A percentile compares a stretch with the other conserved stretches of the same genome.
Evolutionary conservation across 2,797 vertebrate species (phyloP).

Genomic region (Sebastiscus tertius): DNA sequence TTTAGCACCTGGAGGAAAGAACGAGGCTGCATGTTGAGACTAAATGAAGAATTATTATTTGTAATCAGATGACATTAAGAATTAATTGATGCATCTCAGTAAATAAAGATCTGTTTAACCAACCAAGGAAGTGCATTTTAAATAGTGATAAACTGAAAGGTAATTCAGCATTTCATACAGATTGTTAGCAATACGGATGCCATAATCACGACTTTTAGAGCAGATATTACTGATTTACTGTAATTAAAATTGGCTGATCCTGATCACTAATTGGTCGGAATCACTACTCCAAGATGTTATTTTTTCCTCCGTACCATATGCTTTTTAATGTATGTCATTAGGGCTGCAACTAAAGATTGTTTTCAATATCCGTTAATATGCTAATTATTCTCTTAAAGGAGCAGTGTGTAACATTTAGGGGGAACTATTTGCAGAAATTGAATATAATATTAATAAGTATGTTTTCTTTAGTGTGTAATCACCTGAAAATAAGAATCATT

Average conservation of each 20-base stretch:
- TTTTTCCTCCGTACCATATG: background rate
- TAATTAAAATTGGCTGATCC: background rate
- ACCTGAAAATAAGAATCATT: too few species aligned
- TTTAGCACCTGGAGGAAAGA: background rate
- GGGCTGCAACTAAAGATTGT: background rate
- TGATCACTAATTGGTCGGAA: background rate
- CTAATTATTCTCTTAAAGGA: too few species aligned
- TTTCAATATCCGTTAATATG: too few species aligned
- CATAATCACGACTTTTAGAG: background rate
- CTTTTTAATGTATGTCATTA: background rate
- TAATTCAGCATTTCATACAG: background rate
- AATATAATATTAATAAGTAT: fast-evolving
- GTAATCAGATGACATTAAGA: background rate
- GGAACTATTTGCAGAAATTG: fast-evolving
- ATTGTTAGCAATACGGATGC: background rate
- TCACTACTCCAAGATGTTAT: background rate
- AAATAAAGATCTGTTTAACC: background rate
- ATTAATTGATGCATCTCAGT: background rate
- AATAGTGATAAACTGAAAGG: background rate
- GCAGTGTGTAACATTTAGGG: too few species aligned
- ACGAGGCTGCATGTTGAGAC: background rate
- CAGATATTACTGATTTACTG: background rate
- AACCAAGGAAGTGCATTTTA: background rate
- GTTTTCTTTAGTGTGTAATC: too few species aligned
- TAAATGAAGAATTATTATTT: background rate